A percentile compares a stretch with the other conserved stretches of the same genome.
phyloP scores from a whole-genome alignment of 2,797 vertebrate species.

The Denticeps clupeoides region DNA sequence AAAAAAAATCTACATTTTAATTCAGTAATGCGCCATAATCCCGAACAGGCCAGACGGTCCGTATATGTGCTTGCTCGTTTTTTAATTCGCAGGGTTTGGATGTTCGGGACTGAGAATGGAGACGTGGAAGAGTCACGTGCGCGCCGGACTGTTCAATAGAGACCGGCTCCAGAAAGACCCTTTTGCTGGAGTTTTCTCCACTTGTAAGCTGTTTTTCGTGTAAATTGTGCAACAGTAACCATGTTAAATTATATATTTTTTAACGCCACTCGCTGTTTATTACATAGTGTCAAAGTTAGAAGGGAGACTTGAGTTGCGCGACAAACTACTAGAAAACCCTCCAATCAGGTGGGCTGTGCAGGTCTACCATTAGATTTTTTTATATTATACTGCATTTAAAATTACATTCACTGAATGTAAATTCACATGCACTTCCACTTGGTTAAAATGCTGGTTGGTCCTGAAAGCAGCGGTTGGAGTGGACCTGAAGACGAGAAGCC shows the following conservation, averaged over 20 bases:
- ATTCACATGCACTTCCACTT: no score
- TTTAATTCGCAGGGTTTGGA: no score
- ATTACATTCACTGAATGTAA: no score
- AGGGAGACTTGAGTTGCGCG: conserved; percentile 46
- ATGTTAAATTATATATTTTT: not conserved
- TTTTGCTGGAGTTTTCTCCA: conserved; percentile 45
- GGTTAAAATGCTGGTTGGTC: no score
- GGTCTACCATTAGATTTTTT: no score
- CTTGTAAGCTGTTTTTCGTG: conserved; percentile 42
- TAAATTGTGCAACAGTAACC: no score
- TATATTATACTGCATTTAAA: no score
- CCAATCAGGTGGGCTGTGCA: no score
- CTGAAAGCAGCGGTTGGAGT: not conserved
- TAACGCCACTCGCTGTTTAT: conserved; percentile 15
- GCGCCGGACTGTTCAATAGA: conserved; percentile 39
- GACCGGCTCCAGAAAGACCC: conserved; percentile 47
- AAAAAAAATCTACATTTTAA: no score
- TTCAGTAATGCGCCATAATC: no score
- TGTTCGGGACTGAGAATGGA: conserved; percentile 32
- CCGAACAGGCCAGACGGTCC: no score
- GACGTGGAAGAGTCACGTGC: conserved; percentile 58
- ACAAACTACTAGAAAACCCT: conserved; percentile 35
- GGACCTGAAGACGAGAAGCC: not conserved
- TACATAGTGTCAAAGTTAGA: conserved; percentile 50
- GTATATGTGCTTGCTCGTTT: no score